Percentiles rank a stretch among this genome's conserved stretches.
phyloP scores from a whole-genome alignment of 2,797 vertebrate species.

The Danio aesculapii region DNA sequence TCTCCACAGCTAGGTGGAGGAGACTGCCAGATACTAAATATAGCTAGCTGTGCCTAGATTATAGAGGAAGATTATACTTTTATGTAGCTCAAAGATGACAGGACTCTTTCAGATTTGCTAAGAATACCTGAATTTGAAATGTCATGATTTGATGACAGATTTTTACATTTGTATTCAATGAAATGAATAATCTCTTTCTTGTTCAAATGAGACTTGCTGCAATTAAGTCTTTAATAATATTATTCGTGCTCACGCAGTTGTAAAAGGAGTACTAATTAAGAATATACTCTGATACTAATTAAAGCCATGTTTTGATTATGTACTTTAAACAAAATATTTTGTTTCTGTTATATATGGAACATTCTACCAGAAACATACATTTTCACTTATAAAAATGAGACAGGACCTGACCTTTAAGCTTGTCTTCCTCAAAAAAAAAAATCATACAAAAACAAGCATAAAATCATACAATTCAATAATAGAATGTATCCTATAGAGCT shows the following conservation, averaged over 20 bases:
- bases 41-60: slow-evolving; percentile 15
- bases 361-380: no score
- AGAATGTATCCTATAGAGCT: no score
- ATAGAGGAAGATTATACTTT: slow-evolving; percentile 3
- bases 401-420: no score
- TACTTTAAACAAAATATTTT: not conserved
- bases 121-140: not conserved
- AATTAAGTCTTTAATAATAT: slow-evolving; percentile 3
- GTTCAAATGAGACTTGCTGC: not conserved
- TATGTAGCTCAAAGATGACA: not conserved
- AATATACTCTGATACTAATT: not conserved
- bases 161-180: not conserved
- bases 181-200: not conserved
- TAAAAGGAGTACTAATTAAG: no score
- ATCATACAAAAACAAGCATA: no score
- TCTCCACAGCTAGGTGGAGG: not conserved
- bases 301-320: not conserved
- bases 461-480: no score
- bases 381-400: no score
- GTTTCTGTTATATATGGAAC: not conserved
- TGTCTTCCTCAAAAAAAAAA: no score
- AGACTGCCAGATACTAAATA: slow-evolving; percentile 6
- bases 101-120: not conserved
- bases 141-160: not conserved
- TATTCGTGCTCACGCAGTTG: not conserved